Evolutionary conservation across 2,113 vertebrate genomes (phyloP), one percentile per base, ranked within the genome.

Genomic region (Psammodynastes pulverulentus): DNA sequence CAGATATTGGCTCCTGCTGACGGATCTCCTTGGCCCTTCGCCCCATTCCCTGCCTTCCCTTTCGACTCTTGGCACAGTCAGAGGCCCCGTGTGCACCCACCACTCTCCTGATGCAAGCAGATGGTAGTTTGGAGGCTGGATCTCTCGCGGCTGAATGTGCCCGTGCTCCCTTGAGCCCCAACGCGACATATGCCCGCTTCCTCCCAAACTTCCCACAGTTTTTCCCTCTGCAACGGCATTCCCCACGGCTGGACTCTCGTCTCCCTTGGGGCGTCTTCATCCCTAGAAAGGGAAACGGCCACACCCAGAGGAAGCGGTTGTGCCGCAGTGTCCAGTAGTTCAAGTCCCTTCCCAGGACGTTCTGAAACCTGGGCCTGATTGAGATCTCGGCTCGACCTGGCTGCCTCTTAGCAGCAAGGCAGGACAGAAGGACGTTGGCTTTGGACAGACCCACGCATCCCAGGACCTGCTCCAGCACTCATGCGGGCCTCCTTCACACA

Each of bases 131-230:
- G 6, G 17, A 43, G 34, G 67, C 15, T 9, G 1, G 72, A 3
- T 79, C 72, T 43, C n/a, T 79, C 19, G n/a, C 1, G 6, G 67
- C 34, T 34, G n/a, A 79, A 72, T 5, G 13, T 15, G 67, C 15
- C 3, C 3, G 15, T 15, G 15, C 13, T 72, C 2, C 15, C 13
- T 72, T 72, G 62, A 34, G 17, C 15, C 34, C 15, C 34, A 17
- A 21, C 34, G 0, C 7, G 2, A 19, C 72, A 1, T 0, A 3
- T 1, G 6, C 3, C 34, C 34, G 0, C 72, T 9, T 43, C 72
- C 72, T 43, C 72, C 72, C 17, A 43, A 39, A 43, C 1, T 0
- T 2, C 17, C 72, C 34, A 79, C 15, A 39, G 17, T 7, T 9
- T 21, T 9, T 3, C 72, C 34, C 34, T 79, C 72, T 79, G 72